Conservation (phyloP, 1,140 invertebrate genomes). For the Chlorops oryzae region DNA sequence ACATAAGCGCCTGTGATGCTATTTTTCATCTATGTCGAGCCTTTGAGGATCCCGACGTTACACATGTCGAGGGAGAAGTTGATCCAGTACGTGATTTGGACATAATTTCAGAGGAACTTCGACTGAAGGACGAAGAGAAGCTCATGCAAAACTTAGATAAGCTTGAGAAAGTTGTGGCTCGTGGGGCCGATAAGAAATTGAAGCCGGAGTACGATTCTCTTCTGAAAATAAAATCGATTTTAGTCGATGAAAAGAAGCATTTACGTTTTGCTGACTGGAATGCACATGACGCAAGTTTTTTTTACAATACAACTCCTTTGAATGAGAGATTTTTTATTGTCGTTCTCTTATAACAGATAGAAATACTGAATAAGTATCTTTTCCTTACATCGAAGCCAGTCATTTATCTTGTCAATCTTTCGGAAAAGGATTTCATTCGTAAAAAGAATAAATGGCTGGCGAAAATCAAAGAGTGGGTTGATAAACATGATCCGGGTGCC, state of each 20-base stretch:
- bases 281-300: slow-evolving; percentile 75
- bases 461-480: slow-evolving; percentile 99
- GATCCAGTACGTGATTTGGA: slow-evolving; percentile 94
- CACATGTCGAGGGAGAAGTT: slow-evolving; percentile 97
- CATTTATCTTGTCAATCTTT: slow-evolving; percentile 95
- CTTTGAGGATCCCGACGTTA: slow-evolving; percentile 97
- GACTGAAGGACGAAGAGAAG: slow-evolving; percentile 90
- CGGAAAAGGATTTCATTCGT: slow-evolving; percentile 96
- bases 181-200: slow-evolving; percentile 90
- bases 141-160: slow-evolving; percentile 76
- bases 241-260: slow-evolving; percentile 88
- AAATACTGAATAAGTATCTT: slow-evolving; percentile 92
- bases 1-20: slow-evolving; percentile 98
- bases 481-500: slow-evolving; percentile 92
- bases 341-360: slow-evolving; percentile 64
- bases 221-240: slow-evolving; percentile 75
- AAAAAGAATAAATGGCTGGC: slow-evolving; percentile 99
- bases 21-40: slow-evolving; percentile 95
- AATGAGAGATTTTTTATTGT: not conserved
- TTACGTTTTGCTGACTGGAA: slow-evolving; percentile 91
- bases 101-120: slow-evolving; percentile 92
- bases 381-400: slow-evolving; percentile 98
- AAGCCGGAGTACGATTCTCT: slow-evolving; percentile 93
- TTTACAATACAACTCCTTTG: not conserved
- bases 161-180: slow-evolving; percentile 77